A percentile compares a stretch with the other conserved stretches of the same genome.
These are phyloP conservation scores for Acridotheres tristis DNA, from an alignment of 2,797 vertebrate genomes.

Conservation along the genomic window DNA sequence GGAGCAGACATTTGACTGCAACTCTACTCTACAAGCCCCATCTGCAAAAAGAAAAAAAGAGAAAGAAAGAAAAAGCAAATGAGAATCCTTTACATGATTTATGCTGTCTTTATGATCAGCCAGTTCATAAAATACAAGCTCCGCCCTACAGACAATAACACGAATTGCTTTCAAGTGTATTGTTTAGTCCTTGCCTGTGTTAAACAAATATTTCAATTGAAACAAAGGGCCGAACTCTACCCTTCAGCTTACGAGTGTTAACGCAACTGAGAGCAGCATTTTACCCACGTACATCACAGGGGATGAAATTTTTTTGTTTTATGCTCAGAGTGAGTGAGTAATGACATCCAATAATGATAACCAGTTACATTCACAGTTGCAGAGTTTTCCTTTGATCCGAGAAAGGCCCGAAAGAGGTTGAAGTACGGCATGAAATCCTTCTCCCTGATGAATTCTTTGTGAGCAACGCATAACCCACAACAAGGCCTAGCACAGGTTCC, in stretches of 20 bases:
- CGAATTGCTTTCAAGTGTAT: conserved; percentile 74
- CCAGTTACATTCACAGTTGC: conserved; percentile 32
- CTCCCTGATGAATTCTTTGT: neutral
- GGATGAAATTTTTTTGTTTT: conserved; percentile 47
- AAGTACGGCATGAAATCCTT: conserved; percentile 43
- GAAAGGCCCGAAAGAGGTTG: conserved; percentile 28
- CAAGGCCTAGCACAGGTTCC: neutral
- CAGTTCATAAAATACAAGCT: conserved; percentile 76
- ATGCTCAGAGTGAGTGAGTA: conserved; percentile 22
- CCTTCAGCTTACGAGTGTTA: conserved; percentile 31
- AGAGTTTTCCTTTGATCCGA: conserved; percentile 34
- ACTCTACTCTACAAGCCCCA: conserved; percentile 72
- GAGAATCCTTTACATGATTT: conserved; percentile 74
- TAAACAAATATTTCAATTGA: conserved; percentile 65
- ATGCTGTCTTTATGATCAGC: conserved; percentile 70
- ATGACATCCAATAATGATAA: conserved; percentile 59
- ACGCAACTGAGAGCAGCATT: conserved; percentile 26
- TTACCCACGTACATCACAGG: neutral
- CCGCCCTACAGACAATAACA: conserved; percentile 66
- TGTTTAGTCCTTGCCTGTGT: conserved; percentile 59
- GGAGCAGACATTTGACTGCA: conserved; percentile 78
- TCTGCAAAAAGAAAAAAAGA: conserved; percentile 64
- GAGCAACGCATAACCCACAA: neutral
- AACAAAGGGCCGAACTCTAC: conserved; percentile 25
- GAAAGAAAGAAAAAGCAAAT: conserved; percentile 67